These are phyloP conservation scores for Psylliodes chrysocephalus DNA, from an alignment of 2,888 invertebrate species.

Conservation along the genomic window DNA sequence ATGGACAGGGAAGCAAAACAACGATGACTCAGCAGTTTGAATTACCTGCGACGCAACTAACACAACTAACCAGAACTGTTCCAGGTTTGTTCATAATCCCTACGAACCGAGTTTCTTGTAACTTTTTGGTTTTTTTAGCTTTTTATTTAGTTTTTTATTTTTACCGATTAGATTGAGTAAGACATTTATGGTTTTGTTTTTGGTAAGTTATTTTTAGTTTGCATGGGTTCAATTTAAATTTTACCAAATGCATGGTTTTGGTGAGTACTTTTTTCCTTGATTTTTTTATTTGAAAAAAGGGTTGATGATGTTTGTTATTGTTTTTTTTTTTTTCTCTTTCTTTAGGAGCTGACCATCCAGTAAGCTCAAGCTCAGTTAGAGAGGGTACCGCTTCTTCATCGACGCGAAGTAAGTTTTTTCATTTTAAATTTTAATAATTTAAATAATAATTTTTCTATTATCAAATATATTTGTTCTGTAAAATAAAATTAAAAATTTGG, in stretches of 20 bases:
- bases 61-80: conserved; percentile 48
- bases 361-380: conserved; percentile 2
- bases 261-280: conserved; percentile 35
- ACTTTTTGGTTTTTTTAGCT: conserved; percentile 22
- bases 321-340: too few relatives aligned
- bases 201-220: conserved; percentile 51
- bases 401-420: conserved; percentile 22
- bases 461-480: too few relatives aligned
- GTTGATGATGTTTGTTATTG: conserved; percentile 9
- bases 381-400: conserved; percentile 13
- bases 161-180: conserved; percentile 27
- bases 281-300: background rate
- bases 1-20: conserved; percentile 56
- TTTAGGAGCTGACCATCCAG: conserved; percentile 11
- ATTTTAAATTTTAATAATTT: too few relatives aligned
- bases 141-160: conserved; percentile 31
- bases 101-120: conserved; percentile 22
- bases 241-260: conserved; percentile 42
- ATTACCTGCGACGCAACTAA: conserved; percentile 50
- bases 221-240: conserved; percentile 44
- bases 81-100: conserved; percentile 54
- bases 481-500: too few relatives aligned
- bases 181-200: conserved; percentile 34
- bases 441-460: too few relatives aligned
- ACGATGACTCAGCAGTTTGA: conserved; percentile 58